A percentile compares a stretch with the other conserved stretches of the same genome.
phyloP scores from a whole-genome alignment of 37 sponge, comb jelly and placozoan genomes.

The Bolinopsis microptera region DNA sequence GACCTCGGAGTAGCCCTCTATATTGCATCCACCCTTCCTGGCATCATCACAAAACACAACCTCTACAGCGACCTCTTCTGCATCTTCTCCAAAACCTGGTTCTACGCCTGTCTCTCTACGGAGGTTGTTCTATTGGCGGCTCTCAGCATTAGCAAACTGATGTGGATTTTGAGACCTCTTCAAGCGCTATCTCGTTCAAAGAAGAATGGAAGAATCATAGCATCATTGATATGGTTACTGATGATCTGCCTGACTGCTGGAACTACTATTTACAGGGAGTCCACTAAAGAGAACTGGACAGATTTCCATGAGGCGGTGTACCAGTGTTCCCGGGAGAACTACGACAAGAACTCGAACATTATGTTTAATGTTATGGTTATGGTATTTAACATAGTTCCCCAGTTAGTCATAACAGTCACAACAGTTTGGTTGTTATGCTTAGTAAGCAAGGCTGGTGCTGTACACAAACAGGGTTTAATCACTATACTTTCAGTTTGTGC shows the following conservation, averaged over 20 bases:
- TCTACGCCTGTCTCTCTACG: background rate
- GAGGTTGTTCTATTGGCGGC: background rate
- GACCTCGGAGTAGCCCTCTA: background rate
- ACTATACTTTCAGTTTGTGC: background rate
- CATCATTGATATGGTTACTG: background rate
- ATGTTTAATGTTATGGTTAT: background rate
- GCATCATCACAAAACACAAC: background rate
- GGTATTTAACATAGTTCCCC: background rate
- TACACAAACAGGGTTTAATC: background rate
- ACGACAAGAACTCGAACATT: background rate
- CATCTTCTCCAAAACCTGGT: background rate
- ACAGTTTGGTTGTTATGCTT: background rate
- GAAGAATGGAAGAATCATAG: background rate
- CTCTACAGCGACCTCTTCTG: background rate
- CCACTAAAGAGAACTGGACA: background rate
- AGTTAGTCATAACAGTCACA: background rate
- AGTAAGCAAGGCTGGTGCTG: background rate
- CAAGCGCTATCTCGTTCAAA: background rate
- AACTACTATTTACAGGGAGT: background rate
- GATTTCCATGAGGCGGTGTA: background rate
- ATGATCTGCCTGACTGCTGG: background rate
- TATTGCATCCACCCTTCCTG: background rate
- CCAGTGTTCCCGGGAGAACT: background rate
- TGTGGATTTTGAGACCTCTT: background rate
- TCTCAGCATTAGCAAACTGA: background rate